Evolutionary conservation across 2,888 invertebrate species (phyloP), one percentile per base, ranked within the genome.

Genomic region (Plebejus anna): DNA sequence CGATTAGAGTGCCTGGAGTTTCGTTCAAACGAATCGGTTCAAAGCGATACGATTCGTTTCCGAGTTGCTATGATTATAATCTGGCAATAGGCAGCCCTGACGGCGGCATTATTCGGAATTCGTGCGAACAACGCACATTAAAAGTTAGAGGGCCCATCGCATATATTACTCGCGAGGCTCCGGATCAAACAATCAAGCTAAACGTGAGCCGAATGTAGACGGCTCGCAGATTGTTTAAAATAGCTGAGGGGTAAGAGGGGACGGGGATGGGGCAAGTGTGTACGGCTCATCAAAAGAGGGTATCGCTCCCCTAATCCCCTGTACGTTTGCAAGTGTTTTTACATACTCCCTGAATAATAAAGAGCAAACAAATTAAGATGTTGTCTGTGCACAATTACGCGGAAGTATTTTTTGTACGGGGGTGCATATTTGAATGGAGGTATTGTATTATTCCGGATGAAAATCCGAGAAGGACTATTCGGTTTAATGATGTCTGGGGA

Each of bases 111-210:
- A 85, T 84, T 81, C 82, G 70, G 75, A 73, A 77, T 80, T 80
- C 81, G 82, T 78, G 78, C 79, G 76, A 80, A 78, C 81, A 78
- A 78, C 81, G 81, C 80, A 82, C 82, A 83, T 85, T 84, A 82
- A 83, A 83, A 84, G 82, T 82, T 83, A 80, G 79, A 81, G 82
- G 79, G 76, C 78, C 76, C 81, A 75, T 78, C 80, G 82, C 83
- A 84, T 86, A 82, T 81, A 86, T 86, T 85, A 83, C 79, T 51
- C 76, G 77, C 79, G 57, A 76, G 78, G 70, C 79, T 80, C 76
- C 77, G 80, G 80, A 78, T 80, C 80, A 79, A 81, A 81, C 81
- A 81, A 81, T 81, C 80, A 79, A 75, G 77, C 75, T 76, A 22
- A 79, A 78, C 81, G 81, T 78, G 80, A 75, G 66, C 32, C 75